phyloP scores from a whole-genome alignment of 2,797 vertebrate species.

The Odontamblyopus lacepedii region DNA sequence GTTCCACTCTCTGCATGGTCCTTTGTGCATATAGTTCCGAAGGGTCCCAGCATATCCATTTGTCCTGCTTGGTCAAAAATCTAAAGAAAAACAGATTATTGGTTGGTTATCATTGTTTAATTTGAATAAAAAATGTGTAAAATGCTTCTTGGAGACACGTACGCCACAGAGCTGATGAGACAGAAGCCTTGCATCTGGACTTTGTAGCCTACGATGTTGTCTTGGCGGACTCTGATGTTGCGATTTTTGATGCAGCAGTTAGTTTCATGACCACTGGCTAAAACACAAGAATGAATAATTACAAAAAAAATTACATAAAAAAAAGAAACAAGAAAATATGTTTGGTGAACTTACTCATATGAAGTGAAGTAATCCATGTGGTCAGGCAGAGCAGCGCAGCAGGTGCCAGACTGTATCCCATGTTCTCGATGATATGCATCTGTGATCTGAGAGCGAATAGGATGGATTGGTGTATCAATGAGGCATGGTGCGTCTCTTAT shows the following conservation, averaged over 20 bases:
- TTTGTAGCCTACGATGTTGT: slow-evolving; percentile 32
- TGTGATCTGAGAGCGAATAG: neutral
- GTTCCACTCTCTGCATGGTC: slow-evolving; percentile 28
- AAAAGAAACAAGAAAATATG: neutral
- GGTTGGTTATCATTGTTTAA: neutral
- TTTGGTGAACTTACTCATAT: slow-evolving; percentile 53
- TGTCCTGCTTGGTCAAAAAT: neutral
- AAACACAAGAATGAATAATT: slow-evolving; percentile 21
- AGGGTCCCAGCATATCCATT: slow-evolving; percentile 45
- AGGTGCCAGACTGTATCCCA: slow-evolving; percentile 32
- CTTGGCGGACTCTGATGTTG: fast-evolving
- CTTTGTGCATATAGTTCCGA: neutral
- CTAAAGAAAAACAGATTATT: slow-evolving; percentile 48
- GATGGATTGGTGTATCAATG: neutral
- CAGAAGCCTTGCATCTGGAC: slow-evolving; percentile 41
- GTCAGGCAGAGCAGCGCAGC: slow-evolving; percentile 42
- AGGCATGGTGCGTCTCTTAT: no score
- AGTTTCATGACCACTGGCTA: neutral
- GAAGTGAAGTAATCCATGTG: slow-evolving; percentile 28
- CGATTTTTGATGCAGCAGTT: slow-evolving; percentile 7
- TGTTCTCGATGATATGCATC: slow-evolving; percentile 26
- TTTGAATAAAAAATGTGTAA: neutral
- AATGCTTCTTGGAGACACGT: slow-evolving; percentile 35
- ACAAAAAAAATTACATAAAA: neutral
- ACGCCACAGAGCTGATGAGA: slow-evolving; percentile 42